Percentiles rank a stretch among this genome's conserved stretches.
Conservation (phyloP, 2,113 vertebrate species). For the Mus spicilegus region DNA sequence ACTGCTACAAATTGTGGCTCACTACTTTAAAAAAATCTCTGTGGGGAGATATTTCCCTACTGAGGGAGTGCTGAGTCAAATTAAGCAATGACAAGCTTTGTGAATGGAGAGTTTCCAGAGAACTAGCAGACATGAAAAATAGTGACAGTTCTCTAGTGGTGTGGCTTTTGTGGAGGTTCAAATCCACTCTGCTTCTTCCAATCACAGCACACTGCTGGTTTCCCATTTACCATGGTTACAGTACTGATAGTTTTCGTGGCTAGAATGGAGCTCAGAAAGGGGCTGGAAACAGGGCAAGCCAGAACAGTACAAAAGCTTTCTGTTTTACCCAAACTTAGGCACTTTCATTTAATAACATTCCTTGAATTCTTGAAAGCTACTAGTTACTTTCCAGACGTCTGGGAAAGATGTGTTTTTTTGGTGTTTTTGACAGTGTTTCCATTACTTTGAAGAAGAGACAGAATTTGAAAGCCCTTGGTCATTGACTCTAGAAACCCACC, state of each 20-base stretch:
- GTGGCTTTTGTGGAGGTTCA: not conserved
- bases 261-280: not conserved
- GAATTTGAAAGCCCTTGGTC: not conserved
- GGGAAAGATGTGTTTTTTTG: not conserved
- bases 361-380: not conserved
- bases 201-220: not conserved
- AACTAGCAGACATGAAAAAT: not conserved
- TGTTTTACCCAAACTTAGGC: not conserved
- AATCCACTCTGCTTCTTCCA: not conserved
- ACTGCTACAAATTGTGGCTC: not conserved
- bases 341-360: not conserved
- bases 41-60: not conserved
- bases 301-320: not conserved
- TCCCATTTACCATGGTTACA: not conserved
- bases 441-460: not conserved
- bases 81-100: not conserved
- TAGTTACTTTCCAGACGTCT: not conserved
- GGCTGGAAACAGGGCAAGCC: not conserved
- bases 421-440: not conserved
- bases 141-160: not conserved
- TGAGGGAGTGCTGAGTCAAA: not conserved
- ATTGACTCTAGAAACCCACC: not conserved
- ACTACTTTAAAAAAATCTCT: not conserved
- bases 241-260: not conserved
- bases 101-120: slow-evolving; percentile 27